Percentiles rank a stretch among this genome's conserved stretches.
phyloP scores from a whole-genome alignment of 2,797 vertebrate species.

The Gymnopithys bicolor region DNA sequence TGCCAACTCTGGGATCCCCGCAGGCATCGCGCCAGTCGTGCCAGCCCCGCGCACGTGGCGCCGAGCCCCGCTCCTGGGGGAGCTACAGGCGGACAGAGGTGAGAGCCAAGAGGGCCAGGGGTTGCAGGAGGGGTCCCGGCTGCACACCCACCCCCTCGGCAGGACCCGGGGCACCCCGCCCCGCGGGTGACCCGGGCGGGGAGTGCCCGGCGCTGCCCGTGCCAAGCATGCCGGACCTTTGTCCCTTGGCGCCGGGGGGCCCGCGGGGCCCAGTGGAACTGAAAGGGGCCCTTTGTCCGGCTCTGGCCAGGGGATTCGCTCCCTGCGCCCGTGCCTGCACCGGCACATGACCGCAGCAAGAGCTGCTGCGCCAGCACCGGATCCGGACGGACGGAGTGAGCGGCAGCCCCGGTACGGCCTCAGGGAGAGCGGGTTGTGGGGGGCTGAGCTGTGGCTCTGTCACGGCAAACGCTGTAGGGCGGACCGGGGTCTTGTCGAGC shows the following conservation, averaged over 20 bases:
- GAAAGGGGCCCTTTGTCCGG: background rate
- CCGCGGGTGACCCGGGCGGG: background rate
- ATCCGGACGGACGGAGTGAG: background rate
- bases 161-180: background rate
- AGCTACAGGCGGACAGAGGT: background rate
- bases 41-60: background rate
- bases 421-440: background rate
- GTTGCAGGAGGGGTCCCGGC: background rate
- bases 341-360: background rate
- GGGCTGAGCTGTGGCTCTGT: background rate
- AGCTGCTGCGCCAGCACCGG: background rate
- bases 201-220: background rate
- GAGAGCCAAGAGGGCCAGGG: background rate
- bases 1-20: background rate
- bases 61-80: background rate
- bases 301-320: background rate
- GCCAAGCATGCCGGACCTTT: constrained; percentile 32
- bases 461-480: background rate
- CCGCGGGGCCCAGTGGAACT: background rate
- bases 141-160: background rate
- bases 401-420: background rate
- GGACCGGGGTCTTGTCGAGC: fast-evolving
- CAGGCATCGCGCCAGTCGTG: background rate
- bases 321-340: background rate
- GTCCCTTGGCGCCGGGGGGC: constrained; percentile 7